These are phyloP conservation scores for Brenthis daphne DNA, from an alignment of 2,888 invertebrate genomes.

Conservation along the genomic window DNA sequence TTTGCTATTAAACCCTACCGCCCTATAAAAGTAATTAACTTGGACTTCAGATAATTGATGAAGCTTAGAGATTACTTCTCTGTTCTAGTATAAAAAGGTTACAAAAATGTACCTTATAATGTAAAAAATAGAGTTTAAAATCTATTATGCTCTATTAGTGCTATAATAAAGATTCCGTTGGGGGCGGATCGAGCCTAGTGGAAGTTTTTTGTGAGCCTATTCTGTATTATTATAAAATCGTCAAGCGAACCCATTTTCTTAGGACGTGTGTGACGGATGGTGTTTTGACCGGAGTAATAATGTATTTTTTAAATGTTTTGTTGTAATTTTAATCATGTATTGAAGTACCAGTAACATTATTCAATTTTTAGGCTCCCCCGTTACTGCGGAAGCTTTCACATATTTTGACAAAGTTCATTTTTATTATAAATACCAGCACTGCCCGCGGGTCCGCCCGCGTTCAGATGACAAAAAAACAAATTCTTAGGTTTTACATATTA, in stretches of 20 bases:
- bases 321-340: constrained; percentile 19
- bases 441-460: no score
- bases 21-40: constrained; percentile 82
- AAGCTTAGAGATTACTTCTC: constrained; percentile 76
- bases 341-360: constrained; percentile 3
- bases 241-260: constrained; percentile 68
- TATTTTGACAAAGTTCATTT: no score
- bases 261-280: constrained; percentile 64
- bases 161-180: constrained; percentile 65
- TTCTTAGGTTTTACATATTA: no score
- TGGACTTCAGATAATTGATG: constrained; percentile 80
- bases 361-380: not conserved
- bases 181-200: constrained; percentile 67
- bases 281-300: constrained; percentile 58
- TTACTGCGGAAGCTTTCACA: no score
- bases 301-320: constrained; percentile 40
- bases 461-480: no score
- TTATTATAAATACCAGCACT: no score
- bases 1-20: constrained; percentile 59
- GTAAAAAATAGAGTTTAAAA: constrained; percentile 33
- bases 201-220: constrained; percentile 56
- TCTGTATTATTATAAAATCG: constrained; percentile 80
- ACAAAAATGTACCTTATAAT: constrained; percentile 45
- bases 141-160: not conserved
- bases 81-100: constrained; percentile 45